phyloP scores from a whole-genome alignment of 2,888 invertebrate genomes.

The Tiliacea aurago region DNA sequence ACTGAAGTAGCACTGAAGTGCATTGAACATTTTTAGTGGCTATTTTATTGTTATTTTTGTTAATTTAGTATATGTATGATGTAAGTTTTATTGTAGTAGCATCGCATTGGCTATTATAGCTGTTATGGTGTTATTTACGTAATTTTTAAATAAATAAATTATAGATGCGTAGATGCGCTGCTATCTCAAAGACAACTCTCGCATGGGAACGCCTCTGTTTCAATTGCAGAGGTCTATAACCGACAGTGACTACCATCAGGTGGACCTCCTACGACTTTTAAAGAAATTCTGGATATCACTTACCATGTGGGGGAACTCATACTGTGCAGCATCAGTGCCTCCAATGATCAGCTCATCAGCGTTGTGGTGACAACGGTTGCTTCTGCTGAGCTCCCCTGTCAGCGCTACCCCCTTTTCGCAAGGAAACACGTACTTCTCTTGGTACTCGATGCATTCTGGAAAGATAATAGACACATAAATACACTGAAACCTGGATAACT shows the following conservation, averaged over 20 bases:
- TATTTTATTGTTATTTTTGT: no score
- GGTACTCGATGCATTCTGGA: slow-evolving; percentile 80
- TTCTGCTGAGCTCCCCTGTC: slow-evolving; percentile 59
- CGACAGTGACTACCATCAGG: no score
- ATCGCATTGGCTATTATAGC: no score
- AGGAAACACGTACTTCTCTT: slow-evolving; percentile 74
- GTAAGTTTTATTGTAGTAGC: no score
- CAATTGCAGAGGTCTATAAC: no score
- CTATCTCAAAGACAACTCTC: background rate
- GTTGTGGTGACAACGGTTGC: slow-evolving; percentile 72
- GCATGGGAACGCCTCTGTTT: background rate
- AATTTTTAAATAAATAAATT: no score
- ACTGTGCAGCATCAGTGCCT: slow-evolving; percentile 65
- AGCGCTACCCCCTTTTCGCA: slow-evolving; percentile 68
- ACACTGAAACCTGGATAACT: no score
- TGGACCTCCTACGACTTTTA: no score
- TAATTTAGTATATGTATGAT: no score
- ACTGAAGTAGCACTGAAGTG: no score
- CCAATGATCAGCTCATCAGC: slow-evolving; percentile 74
- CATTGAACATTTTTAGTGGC: no score
- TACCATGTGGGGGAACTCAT: slow-evolving; percentile 79
- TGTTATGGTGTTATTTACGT: no score
- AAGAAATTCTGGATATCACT: slow-evolving; percentile 3
- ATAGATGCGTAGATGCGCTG: background rate
- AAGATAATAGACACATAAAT: slow-evolving; percentile 3